Evolutionary conservation across 2,888 invertebrate genomes (phyloP).

Genomic region (Penaeus monodon): DNA sequence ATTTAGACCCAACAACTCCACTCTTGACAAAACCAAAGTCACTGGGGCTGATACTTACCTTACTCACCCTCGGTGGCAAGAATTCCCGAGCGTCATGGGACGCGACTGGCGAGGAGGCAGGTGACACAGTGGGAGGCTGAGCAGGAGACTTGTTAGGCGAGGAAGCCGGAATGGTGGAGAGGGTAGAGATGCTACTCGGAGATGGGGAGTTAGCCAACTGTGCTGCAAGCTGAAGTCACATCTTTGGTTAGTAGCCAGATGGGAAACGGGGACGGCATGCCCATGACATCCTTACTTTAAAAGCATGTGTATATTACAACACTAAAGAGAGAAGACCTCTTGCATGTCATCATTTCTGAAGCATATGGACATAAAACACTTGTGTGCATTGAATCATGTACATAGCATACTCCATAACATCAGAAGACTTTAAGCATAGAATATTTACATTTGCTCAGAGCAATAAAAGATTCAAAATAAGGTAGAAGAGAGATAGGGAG

Average conservation of each 20-base stretch:
- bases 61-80: constrained; percentile 52
- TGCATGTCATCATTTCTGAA: no score
- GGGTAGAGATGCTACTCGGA: constrained; percentile 68
- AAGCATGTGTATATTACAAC: background rate
- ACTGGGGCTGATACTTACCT: no score
- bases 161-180: constrained; percentile 68
- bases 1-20: no score
- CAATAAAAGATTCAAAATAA: no score
- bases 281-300: background rate
- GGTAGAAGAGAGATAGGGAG: no score
- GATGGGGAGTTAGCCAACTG: constrained; percentile 47
- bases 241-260: constrained; percentile 5
- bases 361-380: no score
- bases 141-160: constrained; percentile 50
- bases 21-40: no score
- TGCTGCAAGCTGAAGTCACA: constrained; percentile 44
- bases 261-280: background rate
- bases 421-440: no score
- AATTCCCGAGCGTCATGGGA: constrained; percentile 64
- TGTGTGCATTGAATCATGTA: no score
- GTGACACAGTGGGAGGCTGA: constrained; percentile 52
- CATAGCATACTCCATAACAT: no score
- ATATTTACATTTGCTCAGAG: no score
- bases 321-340: no score
- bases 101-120: constrained; percentile 68